phyloP scores from a whole-genome alignment of 2,888 invertebrate genomes.

The Lysandra bellargus region DNA sequence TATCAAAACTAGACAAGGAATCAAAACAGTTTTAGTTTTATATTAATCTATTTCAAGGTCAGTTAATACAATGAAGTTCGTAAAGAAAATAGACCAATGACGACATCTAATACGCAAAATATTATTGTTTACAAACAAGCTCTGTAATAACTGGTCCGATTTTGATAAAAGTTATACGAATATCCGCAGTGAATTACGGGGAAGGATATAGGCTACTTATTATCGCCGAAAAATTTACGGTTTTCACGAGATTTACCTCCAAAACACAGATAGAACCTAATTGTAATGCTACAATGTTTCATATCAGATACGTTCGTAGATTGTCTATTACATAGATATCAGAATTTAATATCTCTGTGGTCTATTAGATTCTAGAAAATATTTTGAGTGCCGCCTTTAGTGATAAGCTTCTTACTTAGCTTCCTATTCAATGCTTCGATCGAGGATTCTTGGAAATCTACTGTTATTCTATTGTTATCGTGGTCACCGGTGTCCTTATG shows the following conservation, averaged over 20 bases:
- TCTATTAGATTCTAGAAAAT: background rate
- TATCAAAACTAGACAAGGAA: constrained; percentile 2
- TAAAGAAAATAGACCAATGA: background rate
- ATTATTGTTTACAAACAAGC: background rate
- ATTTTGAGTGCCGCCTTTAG: background rate
- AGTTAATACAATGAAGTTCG: background rate
- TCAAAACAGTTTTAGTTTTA: background rate
- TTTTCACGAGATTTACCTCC: too few species aligned
- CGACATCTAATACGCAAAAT: background rate
- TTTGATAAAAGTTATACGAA: background rate
- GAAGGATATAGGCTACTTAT: too few species aligned
- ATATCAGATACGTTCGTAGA: background rate
- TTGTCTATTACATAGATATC: background rate
- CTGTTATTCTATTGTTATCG: too few species aligned
- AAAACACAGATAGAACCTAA: too few species aligned
- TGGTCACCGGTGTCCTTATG: too few species aligned
- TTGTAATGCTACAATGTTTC: background rate
- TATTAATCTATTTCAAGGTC: background rate
- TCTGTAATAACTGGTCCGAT: background rate
- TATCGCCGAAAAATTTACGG: too few species aligned
- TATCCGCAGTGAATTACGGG: background rate
- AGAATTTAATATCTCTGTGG: too few species aligned
- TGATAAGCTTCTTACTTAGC: too few species aligned
- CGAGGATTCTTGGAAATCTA: too few species aligned
- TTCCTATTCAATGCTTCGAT: too few species aligned